phyloP scores from a whole-genome alignment of 1,140 invertebrate genomes.

The Drosophila simulans region DNA sequence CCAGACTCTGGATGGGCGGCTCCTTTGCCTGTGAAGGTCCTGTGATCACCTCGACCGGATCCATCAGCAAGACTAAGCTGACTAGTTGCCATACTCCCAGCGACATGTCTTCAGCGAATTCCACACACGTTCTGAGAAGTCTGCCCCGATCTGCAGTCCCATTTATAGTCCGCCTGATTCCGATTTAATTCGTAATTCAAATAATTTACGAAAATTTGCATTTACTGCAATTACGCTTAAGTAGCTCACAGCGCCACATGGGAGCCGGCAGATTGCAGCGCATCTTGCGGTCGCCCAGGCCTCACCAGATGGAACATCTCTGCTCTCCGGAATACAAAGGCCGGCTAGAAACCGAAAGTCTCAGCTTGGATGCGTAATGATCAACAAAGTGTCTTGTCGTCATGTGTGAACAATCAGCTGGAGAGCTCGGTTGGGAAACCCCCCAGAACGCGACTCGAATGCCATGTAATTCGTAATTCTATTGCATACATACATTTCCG shows the following conservation, averaged over 20 bases:
- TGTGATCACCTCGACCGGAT: constrained; percentile 5
- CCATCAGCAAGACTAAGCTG: constrained; percentile 28
- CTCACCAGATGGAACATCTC: neutral
- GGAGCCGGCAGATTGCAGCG: constrained; percentile 22
- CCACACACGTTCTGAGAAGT: constrained; percentile 14
- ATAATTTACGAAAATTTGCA: constrained; percentile 73
- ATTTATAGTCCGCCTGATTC: constrained; percentile 53
- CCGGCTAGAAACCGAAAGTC: constrained; percentile 43
- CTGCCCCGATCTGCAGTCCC: neutral
- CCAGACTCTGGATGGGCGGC: constrained; percentile 40
- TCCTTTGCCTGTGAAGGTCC: constrained; percentile 33
- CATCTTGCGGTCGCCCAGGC: constrained; percentile 28
- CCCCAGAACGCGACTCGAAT: constrained; percentile 4
- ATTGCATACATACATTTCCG: too few species aligned
- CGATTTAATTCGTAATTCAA: constrained; percentile 47
- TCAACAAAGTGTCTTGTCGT: neutral
- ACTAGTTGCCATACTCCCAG: constrained; percentile 6
- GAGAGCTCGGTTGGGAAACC: constrained; percentile 3
- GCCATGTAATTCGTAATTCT: neutral
- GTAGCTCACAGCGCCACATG: constrained; percentile 54
- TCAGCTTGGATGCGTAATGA: constrained; percentile 32
- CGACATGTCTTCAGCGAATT: constrained; percentile 37
- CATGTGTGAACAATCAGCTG: neutral
- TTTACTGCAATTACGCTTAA: constrained; percentile 70
- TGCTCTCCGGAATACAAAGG: neutral